Percentiles rank a stretch among this genome's conserved stretches.
Conservation (phyloP, 2,113 vertebrate species). For the Poeciliopsis retropinna region DNA sequence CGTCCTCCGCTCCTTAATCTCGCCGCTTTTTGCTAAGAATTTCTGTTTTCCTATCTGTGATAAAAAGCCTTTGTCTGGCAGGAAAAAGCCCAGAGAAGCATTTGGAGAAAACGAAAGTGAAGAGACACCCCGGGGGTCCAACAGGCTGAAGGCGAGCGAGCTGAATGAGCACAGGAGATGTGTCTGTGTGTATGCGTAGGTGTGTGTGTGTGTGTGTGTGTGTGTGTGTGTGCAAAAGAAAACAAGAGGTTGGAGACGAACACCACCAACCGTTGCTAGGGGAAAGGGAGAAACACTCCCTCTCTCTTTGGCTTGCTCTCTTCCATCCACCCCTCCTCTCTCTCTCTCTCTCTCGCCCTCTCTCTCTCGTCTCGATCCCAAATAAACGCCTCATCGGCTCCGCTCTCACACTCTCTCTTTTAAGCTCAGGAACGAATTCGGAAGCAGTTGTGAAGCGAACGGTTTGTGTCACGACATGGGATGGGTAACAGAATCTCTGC, state of each 20-base stretch:
- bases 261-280: slow-evolving; percentile 76
- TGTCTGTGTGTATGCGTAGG: slow-evolving; percentile 31
- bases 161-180: slow-evolving; percentile 23
- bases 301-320: slow-evolving; percentile 54
- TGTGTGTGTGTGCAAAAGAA: slow-evolving; percentile 43
- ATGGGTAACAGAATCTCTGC: slow-evolving; percentile 11
- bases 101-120: slow-evolving; percentile 34
- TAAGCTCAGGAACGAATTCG: slow-evolving; percentile 32
- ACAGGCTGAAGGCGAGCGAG: slow-evolving; percentile 43
- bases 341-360: slow-evolving; percentile 22
- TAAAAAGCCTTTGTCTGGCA: slow-evolving; percentile 77
- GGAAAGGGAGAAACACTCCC: slow-evolving; percentile 75
- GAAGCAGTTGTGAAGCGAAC: slow-evolving; percentile 24
- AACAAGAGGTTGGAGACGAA: slow-evolving; percentile 73
- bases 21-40: slow-evolving; percentile 1
- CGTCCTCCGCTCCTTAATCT: slow-evolving; percentile 23
- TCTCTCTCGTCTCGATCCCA: slow-evolving; percentile 19
- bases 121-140: slow-evolving; percentile 52
- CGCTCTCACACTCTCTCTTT: slow-evolving; percentile 9
- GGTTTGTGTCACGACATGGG: slow-evolving; percentile 20
- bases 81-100: slow-evolving; percentile 30
- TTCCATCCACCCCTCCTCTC: slow-evolving; percentile 41
- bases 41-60: slow-evolving; percentile 59
- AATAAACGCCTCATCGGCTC: slow-evolving; percentile 26
- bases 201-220: slow-evolving; percentile 18